These are phyloP conservation scores for Drosophila mimica DNA, from an alignment of 2,888 invertebrate genomes.

Conservation along the genomic window DNA sequence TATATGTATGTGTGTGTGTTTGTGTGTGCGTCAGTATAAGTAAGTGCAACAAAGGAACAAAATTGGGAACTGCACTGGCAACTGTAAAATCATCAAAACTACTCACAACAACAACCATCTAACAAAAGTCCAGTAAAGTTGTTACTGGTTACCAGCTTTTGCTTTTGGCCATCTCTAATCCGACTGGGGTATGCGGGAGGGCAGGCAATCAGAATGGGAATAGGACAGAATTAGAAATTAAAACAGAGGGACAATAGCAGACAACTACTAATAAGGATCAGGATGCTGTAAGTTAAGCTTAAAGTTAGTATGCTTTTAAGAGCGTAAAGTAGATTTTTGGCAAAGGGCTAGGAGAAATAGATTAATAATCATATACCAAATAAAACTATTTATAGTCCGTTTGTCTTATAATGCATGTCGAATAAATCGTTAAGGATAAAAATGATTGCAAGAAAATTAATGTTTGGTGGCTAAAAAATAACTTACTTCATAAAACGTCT, in stretches of 20 bases:
- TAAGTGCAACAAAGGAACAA: conserved; percentile 38
- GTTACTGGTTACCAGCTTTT: conserved; percentile 47
- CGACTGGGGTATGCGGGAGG: conserved; percentile 19
- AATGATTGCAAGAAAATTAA: background rate
- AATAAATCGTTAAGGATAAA: background rate
- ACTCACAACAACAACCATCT: conserved; percentile 23
- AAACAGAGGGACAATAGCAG: conserved; percentile 6
- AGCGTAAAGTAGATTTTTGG: background rate
- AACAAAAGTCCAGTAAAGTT: conserved; percentile 30
- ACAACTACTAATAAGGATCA: conserved; percentile 1
- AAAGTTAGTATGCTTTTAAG: background rate
- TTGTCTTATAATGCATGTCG: background rate
- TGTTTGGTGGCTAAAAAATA: background rate
- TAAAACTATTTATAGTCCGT: background rate
- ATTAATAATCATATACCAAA: background rate
- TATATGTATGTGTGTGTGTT: background rate
- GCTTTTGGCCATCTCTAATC: conserved; percentile 53
- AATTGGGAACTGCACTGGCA: conserved; percentile 27
- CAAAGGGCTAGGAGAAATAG: background rate
- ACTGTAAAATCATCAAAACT: conserved; percentile 57
- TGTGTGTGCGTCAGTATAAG: conserved; percentile 27
- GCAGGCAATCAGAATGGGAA: conserved; percentile 29
- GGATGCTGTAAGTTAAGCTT: background rate
- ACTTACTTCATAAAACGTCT: background rate
- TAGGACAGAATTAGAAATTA: conserved; percentile 30